Percentiles rank a stretch among this genome's conserved stretches.
Evolutionary conservation across 2,888 invertebrate genomes (phyloP).

Genomic region (Rhyacophila evoluta): DNA sequence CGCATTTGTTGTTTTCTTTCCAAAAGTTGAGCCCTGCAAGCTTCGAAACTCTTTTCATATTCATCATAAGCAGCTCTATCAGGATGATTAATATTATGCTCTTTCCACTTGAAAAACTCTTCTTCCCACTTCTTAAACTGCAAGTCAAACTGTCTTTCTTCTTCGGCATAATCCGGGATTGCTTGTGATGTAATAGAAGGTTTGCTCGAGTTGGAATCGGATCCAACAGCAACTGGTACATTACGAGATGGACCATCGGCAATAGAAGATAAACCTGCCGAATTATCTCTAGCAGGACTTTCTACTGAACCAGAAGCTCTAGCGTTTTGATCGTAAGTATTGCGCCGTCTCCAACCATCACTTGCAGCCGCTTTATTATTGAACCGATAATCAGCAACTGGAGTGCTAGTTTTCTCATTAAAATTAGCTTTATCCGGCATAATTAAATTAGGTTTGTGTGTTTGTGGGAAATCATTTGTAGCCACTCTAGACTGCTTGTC

Average conservation of each 20-base stretch:
- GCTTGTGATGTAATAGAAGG: background rate
- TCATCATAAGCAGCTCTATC: constrained; percentile 87
- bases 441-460: background rate
- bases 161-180: constrained; percentile 60
- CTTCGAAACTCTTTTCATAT: constrained; percentile 91
- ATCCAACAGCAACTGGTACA: background rate
- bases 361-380: background rate
- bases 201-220: background rate
- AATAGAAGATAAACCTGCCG: background rate
- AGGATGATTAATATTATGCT: constrained; percentile 91
- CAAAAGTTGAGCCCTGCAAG: constrained; percentile 82
- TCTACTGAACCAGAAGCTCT: background rate
- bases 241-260: background rate
- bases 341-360: background rate
- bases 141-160: constrained; percentile 87
- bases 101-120: constrained; percentile 92
- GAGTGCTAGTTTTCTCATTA: background rate
- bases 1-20: constrained; percentile 87
- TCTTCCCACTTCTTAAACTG: constrained; percentile 93
- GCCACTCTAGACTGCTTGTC: background rate
- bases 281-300: background rate
- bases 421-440: background rate
- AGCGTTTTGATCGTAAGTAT: background rate
- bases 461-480: background rate
- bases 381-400: background rate